Evolutionary conservation across 2,888 invertebrate genomes (phyloP), one percentile per base, ranked within the genome.

Genomic region (Metopia argyrocephala): DNA sequence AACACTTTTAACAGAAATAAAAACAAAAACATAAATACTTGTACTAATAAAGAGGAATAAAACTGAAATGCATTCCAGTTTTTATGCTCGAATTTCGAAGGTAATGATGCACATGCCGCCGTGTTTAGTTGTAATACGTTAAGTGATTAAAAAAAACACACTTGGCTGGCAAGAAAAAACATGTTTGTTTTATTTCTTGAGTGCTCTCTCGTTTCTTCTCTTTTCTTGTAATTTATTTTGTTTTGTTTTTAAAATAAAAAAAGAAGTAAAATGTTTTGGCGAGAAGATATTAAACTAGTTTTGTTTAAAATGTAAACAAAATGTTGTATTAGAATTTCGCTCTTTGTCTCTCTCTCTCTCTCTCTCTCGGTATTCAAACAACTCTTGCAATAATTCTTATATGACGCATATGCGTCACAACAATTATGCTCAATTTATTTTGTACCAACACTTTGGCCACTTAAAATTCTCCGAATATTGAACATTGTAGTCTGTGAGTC

Each of bases 81-180:
- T 74, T 54, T 73, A 73, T 38, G 64, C 69, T 52, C 74, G 48
- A 78, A 74, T 70, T 74, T 70, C 78, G 81, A 78, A 81, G 78
- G 82, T 74, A 74, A 79, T n/a, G n/a, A n/a, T n/a, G n/a, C n/a
- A 79, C 76, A 62, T 80, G 61, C 62, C n/a, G 73, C 73, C 76
- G 62, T 28, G 73, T 15, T 62, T 76, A 70, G 65, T 50, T 65
- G 18, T 61, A 48, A 12, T 5, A 62, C 52, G 38, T 59, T 70
- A 15, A 31, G 12, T 66, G 9, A 56, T 45, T 18, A 45, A 25
- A 56, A 65, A 65, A 59, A 62, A 18, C 38, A 54, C 48, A 70
- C 25, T 15, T 61, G 18, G 7, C 31, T 38, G 9, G 25, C n/a
- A n/a, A 56, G 56, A 31, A 62, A 69, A 70, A 56, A 76, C 64